Percentiles rank a stretch among this genome's conserved stretches.
These are phyloP conservation scores for Hydropsyche betteni DNA, from an alignment of 2,888 invertebrate species.

Conservation along the genomic window DNA sequence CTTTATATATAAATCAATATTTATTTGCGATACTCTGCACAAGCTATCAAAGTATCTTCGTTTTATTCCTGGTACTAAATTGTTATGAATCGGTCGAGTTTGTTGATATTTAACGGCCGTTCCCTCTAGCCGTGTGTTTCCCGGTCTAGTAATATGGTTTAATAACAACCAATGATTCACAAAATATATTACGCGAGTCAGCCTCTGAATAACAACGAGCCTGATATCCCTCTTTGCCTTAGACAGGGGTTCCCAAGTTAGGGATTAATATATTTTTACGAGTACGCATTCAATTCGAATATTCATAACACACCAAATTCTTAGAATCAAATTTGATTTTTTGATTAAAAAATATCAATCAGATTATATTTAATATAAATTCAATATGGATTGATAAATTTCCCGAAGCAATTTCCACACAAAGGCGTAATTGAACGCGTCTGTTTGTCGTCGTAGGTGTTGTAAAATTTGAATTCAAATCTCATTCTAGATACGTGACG, in stretches of 20 bases:
- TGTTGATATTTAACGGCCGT: conserved; percentile 20
- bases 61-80: background rate
- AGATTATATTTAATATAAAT: background rate
- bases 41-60: background rate
- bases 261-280: background rate
- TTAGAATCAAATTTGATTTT: too few species aligned
- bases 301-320: too few species aligned
- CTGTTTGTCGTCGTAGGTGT: conserved; percentile 7
- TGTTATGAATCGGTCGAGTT: conserved; percentile 16
- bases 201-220: conserved; percentile 50
- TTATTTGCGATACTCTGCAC: too few species aligned
- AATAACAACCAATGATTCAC: conserved; percentile 52
- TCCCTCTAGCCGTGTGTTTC: conserved; percentile 23
- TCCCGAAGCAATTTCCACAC: background rate
- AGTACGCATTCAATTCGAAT: background rate
- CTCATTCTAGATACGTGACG: conserved; percentile 42
- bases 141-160: conserved; percentile 49
- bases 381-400: background rate
- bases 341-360: too few species aligned
- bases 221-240: conserved; percentile 19
- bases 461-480: conserved; percentile 51
- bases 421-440: background rate
- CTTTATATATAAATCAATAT: too few species aligned
- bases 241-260: conserved; percentile 4
- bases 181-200: conserved; percentile 51